These are phyloP conservation scores for Sebastes miniatus DNA, from an alignment of 2,797 vertebrate species.

Conservation along the genomic window DNA sequence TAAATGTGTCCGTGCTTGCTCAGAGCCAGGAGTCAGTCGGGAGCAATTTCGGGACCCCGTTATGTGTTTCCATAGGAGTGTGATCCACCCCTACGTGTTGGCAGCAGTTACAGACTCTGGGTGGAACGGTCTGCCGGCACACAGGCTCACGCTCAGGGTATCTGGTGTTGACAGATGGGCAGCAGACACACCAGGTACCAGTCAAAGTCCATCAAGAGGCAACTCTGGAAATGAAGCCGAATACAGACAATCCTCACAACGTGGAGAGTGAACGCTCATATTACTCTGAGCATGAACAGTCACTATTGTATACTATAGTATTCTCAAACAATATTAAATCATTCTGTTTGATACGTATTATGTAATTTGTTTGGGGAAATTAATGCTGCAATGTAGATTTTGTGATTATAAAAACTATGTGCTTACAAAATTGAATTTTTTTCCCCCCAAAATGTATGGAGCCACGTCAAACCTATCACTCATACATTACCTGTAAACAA, in stretches of 20 bases:
- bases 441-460: background rate
- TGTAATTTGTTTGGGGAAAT: background rate
- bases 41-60: conserved; percentile 49
- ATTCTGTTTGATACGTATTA: background rate
- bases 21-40: conserved; percentile 56
- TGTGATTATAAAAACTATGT: background rate
- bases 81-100: conserved; percentile 61
- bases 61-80: conserved; percentile 29
- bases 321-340: background rate
- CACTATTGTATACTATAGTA: background rate
- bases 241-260: conserved; percentile 43
- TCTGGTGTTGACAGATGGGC: conserved; percentile 77
- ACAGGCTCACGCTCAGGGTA: conserved; percentile 55
- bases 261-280: background rate
- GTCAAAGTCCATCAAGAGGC: conserved; percentile 69
- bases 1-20: conserved; percentile 52
- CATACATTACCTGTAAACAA: background rate
- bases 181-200: conserved; percentile 74
- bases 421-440: background rate
- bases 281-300: conserved; percentile 16
- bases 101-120: conserved; percentile 50
- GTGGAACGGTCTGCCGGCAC: conserved; percentile 52
- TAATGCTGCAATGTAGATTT: background rate
- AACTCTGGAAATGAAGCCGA: conserved; percentile 60
- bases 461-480: background rate